Base-by-base conservation (phyloP, 1,140 invertebrate species). In the Plutomurus gul region DNA sequence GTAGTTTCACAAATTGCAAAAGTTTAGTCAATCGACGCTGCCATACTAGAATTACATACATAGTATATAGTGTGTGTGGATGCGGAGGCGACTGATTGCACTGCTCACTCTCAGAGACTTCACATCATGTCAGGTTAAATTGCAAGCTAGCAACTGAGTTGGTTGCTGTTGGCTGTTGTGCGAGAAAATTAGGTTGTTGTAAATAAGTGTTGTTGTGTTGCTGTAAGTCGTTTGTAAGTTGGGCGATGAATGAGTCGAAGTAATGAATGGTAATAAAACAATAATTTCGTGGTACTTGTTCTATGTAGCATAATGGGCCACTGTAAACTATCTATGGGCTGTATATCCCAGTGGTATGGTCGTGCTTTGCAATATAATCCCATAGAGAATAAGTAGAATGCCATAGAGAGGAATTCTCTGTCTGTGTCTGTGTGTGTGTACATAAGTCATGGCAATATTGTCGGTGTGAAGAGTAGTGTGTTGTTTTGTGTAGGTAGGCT, bases 1-100 rank as follows among this genome's bases (percentile, higher is more conserved):
- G 47, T 51, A 22, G 47, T 51, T 51, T 51, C 47, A 51, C 47
- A 51, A 51, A 51, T 51, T 51, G 47, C 47, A 51, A 51, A 51
- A 51, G 47, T 51, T 51, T 51, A 51, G 47, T 51, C 25, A 7
- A 7, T 11, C 13, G 25, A 7, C 37, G 13, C 37, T 7, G 13
- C 11, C 13, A 51, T 18, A 22, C 3, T 16, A 6, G 20, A 47
- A 47, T 16, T 6, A 47, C n/a, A 47, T 6, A 47, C n/a, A 47
- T 47, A 13, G 20, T 18, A 47, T 47, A 11, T 18, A 18, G 3
- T 16, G 43, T 47, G 3, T 47, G 43, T 46, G 43, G n/a, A 47
- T 16, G 20, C 16, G 20, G 6, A 18, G 20, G 11, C n/a, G 8
- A 47, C 20, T 4, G 20, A 51, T 22, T 51, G 25, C 25, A 11